These are phyloP conservation scores for Tortricodes alternella DNA, from an alignment of 2,888 invertebrate species.

Conservation along the genomic window DNA sequence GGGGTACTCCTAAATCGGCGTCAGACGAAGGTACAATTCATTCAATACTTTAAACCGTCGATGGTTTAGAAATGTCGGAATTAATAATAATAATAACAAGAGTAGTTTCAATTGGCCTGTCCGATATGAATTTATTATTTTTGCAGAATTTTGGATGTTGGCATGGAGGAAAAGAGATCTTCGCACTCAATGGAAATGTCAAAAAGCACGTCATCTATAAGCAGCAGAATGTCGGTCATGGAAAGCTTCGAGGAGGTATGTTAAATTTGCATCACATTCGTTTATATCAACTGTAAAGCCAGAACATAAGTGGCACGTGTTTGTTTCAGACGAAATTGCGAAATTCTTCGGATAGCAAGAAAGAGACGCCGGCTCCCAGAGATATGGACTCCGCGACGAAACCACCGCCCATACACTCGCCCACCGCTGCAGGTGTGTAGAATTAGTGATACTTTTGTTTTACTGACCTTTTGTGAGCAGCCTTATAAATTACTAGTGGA, in stretches of 20 bases:
- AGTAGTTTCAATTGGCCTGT: no score
- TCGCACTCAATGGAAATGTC: constrained; percentile 79
- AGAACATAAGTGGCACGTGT: background rate
- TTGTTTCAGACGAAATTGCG: constrained; percentile 59
- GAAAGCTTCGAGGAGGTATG: constrained; percentile 73
- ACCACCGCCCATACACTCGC: constrained; percentile 60
- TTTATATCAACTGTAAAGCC: background rate
- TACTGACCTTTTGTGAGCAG: no score
- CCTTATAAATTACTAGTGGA: no score
- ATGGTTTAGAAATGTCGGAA: no score
- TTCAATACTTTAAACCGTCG: no score
- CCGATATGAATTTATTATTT: no score
- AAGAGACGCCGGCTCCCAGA: constrained; percentile 46
- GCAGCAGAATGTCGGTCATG: constrained; percentile 68
- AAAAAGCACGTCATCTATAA: constrained; percentile 77
- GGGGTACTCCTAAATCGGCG: no score
- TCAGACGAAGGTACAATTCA: no score
- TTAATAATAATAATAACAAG: no score
- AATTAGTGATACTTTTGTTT: background rate
- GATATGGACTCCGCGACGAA: constrained; percentile 46
- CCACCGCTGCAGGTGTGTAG: constrained; percentile 68
- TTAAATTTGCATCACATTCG: no score
- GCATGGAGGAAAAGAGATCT: constrained; percentile 69
- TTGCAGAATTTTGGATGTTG: constrained; percentile 73
- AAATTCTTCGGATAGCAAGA: constrained; percentile 62